Evolutionary conservation across 2,888 invertebrate genomes (phyloP), one percentile per base, ranked within the genome.

Genomic region (Yponomeuta sedellus): DNA sequence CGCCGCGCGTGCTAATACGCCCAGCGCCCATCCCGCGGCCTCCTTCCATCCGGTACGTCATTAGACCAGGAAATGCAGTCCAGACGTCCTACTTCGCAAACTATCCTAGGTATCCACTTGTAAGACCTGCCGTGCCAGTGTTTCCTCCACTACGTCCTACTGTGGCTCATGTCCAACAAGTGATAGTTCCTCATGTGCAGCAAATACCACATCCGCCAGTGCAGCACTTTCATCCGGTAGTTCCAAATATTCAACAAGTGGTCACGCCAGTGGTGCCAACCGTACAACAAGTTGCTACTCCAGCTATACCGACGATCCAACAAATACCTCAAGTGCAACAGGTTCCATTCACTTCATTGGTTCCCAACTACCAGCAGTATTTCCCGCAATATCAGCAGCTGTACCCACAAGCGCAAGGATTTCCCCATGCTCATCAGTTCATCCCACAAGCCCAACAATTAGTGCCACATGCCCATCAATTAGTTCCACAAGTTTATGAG

Each of bases 41-140:
- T 56, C 78, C 79, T 1, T 84, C 82, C 68, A 78, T 78, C 64
- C 84, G 83, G 0, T 90, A 89, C 68, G 78, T 87, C 1, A 77
- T 92, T 11, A 82, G 88, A 11, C 91, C 89, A 10, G 92, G 92
- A 16, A 84, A 86, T 68, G 84, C 91, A 16, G 77, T 88, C 1
- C 92, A 92, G 68, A 82, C 88, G 4, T 91, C 91, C 2, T 75
- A 80, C 62, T 92, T 91, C 62, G 91, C 91, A 0, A 86, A 85
- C 1, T 92, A 85, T 66, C 92, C 92, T 6, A 80, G 86, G 69
- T 89, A 85, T 72, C 91, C 91, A 0, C 74, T 87, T 8, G 67
- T 83, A 0, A 75, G 75, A 10, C 81, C 83, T 0, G 68, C 79
- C 1, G 67, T 80, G 22, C 83, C 84, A 10, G 10, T 74, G 1